Conservation (phyloP, 2,888 invertebrate genomes). For the Ormia ochracea region DNA sequence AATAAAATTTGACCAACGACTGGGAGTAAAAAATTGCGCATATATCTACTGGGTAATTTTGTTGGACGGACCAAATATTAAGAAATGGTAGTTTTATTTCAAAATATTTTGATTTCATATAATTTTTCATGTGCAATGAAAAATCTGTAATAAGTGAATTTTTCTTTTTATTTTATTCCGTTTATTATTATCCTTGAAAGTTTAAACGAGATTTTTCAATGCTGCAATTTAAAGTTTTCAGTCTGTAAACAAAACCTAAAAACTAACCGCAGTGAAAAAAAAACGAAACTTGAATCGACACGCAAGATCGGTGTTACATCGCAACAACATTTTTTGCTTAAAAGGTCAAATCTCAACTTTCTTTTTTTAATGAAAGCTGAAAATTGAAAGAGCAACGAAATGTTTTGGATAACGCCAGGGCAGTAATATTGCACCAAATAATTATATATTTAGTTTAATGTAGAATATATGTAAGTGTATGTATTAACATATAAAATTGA, state of each 20-base stretch:
- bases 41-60: background rate
- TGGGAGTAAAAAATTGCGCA: background rate
- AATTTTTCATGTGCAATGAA: background rate
- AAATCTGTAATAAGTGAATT: background rate
- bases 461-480: slow-evolving; percentile 64
- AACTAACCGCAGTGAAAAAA: slow-evolving; percentile 41
- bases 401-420: slow-evolving; percentile 73
- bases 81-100: background rate
- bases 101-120: background rate
- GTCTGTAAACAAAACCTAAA: slow-evolving; percentile 26
- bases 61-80: background rate
- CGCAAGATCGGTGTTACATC: slow-evolving; percentile 72
- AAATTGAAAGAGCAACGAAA: slow-evolving; percentile 71
- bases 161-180: background rate
- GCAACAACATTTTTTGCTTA: slow-evolving; percentile 72
- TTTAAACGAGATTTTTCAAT: background rate
- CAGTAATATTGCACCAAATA: slow-evolving; percentile 75
- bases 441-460: slow-evolving; percentile 65
- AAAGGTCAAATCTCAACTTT: slow-evolving; percentile 24
- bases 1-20: too few species aligned
- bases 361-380: slow-evolving; percentile 13
- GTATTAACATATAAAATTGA: slow-evolving; percentile 55
- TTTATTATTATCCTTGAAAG: background rate
- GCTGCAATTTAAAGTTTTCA: slow-evolving; percentile 51
- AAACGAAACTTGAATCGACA: slow-evolving; percentile 71